These are phyloP conservation scores for Ips nitidus DNA, from an alignment of 1,140 invertebrate genomes.

Conservation along the genomic window DNA sequence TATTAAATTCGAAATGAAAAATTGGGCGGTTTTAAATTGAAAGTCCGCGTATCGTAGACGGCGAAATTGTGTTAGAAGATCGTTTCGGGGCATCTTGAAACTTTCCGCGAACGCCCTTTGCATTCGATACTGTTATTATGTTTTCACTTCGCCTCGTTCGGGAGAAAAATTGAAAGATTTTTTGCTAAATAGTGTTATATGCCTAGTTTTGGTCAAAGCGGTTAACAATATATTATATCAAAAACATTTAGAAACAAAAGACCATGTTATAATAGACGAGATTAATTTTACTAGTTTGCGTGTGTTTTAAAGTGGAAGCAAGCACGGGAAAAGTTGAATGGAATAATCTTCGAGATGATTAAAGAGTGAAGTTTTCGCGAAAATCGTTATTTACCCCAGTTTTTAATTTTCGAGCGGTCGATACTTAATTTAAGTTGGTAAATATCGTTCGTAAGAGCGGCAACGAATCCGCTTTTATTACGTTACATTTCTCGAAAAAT, in stretches of 20 bases:
- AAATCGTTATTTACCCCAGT: too few species aligned
- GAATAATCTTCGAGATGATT: too few species aligned
- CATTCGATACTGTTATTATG: conserved; percentile 1
- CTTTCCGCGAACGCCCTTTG: conserved; percentile 5
- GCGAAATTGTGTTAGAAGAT: conserved; percentile 45
- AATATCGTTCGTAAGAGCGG: not conserved
- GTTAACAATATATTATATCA: too few species aligned
- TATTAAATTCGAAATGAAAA: conserved; percentile 54
- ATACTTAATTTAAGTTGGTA: conserved; percentile 3
- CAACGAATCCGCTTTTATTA: not conserved
- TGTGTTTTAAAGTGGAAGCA: too few species aligned
- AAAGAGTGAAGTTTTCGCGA: too few species aligned
- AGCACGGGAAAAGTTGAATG: too few species aligned
- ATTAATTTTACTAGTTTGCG: too few species aligned
- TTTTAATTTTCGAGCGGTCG: not conserved
- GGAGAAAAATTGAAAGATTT: not conserved
- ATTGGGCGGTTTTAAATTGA: conserved; percentile 54
- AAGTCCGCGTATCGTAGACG: conserved; percentile 46
- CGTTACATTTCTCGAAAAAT: conserved; percentile 15
- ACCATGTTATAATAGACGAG: too few species aligned
- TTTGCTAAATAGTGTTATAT: too few species aligned
- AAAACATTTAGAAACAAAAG: too few species aligned
- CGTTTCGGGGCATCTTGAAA: conserved; percentile 43
- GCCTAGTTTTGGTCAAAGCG: too few species aligned
- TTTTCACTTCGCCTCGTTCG: not conserved